Evolutionary conservation across 2,797 vertebrate genomes (phyloP).

Genomic region (Lepus oiostolus): DNA sequence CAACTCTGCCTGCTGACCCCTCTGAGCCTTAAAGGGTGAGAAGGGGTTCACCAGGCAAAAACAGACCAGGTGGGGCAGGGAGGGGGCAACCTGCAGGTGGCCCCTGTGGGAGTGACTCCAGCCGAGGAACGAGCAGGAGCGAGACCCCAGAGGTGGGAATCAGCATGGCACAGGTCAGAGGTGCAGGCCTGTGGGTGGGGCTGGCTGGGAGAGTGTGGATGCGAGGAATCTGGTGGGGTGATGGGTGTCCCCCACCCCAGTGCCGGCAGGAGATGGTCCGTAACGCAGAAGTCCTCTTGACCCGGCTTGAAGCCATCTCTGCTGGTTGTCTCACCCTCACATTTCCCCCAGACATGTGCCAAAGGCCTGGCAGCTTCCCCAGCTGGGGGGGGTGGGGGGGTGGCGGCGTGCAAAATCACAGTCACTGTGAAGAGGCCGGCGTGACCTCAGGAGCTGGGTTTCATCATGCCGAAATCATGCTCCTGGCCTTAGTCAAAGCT

Average conservation of each 20-base stretch:
- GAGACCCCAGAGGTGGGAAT: neutral
- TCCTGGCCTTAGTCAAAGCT: constrained; percentile 68
- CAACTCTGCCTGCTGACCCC: neutral
- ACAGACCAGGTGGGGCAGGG: neutral
- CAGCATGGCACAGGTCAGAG: neutral
- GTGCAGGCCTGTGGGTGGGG: neutral
- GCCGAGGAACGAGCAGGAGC: neutral
- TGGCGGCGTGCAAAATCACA: constrained; percentile 72
- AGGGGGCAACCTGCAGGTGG: too few species aligned
- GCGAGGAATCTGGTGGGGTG: neutral
- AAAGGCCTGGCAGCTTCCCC: constrained; percentile 66
- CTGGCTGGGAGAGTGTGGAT: neutral
- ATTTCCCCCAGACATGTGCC: constrained; percentile 50
- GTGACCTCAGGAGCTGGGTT: constrained; percentile 77
- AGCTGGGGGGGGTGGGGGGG: neutral
- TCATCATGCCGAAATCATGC: constrained; percentile 80
- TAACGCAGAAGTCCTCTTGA: constrained; percentile 37
- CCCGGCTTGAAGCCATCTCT: constrained; percentile 36
- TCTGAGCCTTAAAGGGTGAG: neutral
- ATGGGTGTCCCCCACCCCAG: neutral
- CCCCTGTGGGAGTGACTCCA: neutral
- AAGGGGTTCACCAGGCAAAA: neutral
- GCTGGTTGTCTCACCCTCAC: constrained; percentile 35
- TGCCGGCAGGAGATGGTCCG: constrained; percentile 45
- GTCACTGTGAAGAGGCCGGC: constrained; percentile 64